Base-by-base conservation (phyloP, 2,797 vertebrate species). In the Spheniscus humboldti region DNA sequence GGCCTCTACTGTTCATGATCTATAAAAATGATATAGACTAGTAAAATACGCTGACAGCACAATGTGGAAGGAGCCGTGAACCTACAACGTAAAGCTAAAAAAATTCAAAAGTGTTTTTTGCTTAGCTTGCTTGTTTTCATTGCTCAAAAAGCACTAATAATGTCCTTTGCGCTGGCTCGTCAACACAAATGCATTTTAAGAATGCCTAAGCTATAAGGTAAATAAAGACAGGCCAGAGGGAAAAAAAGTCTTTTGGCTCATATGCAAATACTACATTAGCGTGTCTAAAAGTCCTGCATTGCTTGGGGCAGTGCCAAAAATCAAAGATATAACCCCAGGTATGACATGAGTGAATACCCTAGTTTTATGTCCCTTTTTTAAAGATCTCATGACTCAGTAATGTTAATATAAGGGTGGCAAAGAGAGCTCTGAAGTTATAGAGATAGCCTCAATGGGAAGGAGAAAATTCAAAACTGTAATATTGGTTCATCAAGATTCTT, bases 11-110 rank as follows among this genome's bases (percentile, higher is more conserved):
- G 90, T 98, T 98, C 96, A 91, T 83, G 96, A 97, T 98, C 96
- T 96, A 97, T 95, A 97, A 97, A 97, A 97, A 97, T 94, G 90
- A 97, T 97, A 97, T 89, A 97, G 95, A 93, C 91, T 96, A 95
- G 93, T 96, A 97, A 97, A 97, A 96, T 96, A 95, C 33, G 48
- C 97, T 97, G 96, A 97, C 94, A 98, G 96, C 83, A 94, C 85
- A 95, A 76, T 94, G 94, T 86, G 85, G 93, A 95, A 94, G 88
- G 95, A 97, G 82, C 74, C 6, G 2, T 85, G 96, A 97, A 90
- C 87, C 81, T 94, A 95, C 77, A 97, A 95, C 17, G 16, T 93
- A 94, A 95, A 96, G 79, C 92, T 87, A 92, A 87, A 92, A 96
- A 91, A 95, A 96, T 88, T 95, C 86, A 77, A 25, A 96, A 93